Base-by-base conservation (phyloP, 2,888 invertebrate species). In the Chironomus tentans region DNA sequence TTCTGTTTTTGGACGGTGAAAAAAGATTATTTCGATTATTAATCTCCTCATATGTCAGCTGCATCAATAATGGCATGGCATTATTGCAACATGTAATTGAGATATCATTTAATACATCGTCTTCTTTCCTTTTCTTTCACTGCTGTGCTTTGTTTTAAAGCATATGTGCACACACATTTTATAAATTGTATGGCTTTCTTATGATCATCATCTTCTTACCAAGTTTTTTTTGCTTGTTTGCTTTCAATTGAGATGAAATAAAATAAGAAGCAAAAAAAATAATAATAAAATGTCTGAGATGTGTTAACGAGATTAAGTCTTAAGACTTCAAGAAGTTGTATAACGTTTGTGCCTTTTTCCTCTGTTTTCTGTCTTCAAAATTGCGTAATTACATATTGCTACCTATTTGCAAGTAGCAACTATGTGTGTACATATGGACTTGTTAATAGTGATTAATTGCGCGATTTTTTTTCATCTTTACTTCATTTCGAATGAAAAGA, bases 271-370 rank as follows among this genome's bases (percentile, higher is more conserved):
- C 28, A 28, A 28, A 28, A 28, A 28, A 38, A 38, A 38, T 38
- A 38, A 38, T 38, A 38, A 38, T 38, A 38, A 38, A 38, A 38
- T 38, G 38, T 38, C 56, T 18, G 56, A 65, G 22, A 65, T 65
- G 65, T 65, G 65, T 65, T 65, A 65, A 65, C 65, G 65, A 65
- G 65, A 65, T 65, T 65, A 65, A 65, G 65, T 24, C 24, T 65
- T 65, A 65, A 65, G 13, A 65, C 24, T 65, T 21, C 24, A 13
- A 65, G 24, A 65, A 13, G 56, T 56, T 56, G 56, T 56, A 56
- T 56, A 56, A 56, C 56, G 15, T 38, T 38, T 38, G 38, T 38
- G 38, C 38, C 38, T 38, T 38, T 38, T 38, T 38, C 10, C 38
- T 38, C 10, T 38, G 38, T 38, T 38, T 38, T 38, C 38, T 38